phyloP scores from a whole-genome alignment of 2,888 invertebrate genomes.

The Dynastes tityus region DNA sequence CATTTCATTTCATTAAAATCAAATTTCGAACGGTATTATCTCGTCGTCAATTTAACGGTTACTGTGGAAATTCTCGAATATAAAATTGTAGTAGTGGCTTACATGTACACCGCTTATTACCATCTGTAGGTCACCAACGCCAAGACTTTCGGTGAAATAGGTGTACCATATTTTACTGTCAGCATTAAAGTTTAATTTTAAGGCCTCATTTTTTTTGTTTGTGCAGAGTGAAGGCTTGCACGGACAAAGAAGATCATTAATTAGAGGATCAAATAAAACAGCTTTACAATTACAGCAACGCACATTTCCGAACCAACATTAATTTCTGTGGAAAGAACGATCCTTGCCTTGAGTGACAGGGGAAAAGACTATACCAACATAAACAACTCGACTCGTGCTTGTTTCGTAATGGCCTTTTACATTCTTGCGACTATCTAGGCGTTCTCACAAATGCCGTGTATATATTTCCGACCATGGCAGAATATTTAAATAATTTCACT shows the following conservation, averaged over 20 bases:
- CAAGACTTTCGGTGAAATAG: no score
- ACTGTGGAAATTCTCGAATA: no score
- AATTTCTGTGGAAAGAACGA: conserved; percentile 32
- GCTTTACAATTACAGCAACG: conserved; percentile 12
- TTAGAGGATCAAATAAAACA: conserved; percentile 35
- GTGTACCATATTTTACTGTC: background rate
- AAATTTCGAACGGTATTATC: no score
- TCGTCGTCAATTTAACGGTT: no score
- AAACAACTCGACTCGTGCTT: conserved; percentile 5
- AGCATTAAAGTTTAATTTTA: background rate
- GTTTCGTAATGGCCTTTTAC: background rate
- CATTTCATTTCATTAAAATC: no score
- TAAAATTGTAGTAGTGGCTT: no score
- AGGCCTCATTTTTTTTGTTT: background rate
- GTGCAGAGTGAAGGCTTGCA: background rate
- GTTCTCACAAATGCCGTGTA: background rate
- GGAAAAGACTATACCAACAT: background rate
- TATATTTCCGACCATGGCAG: no score
- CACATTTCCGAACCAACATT: conserved; percentile 26
- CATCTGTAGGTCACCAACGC: no score
- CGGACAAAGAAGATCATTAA: conserved; percentile 22
- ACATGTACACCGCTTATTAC: no score
- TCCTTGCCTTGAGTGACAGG: conserved; percentile 20
- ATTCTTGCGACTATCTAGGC: background rate
- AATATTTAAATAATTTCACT: no score